Evolutionary conservation across 2,797 vertebrate species (phyloP), one percentile per base, ranked within the genome.

Genomic region (Erethizon dorsatum): DNA sequence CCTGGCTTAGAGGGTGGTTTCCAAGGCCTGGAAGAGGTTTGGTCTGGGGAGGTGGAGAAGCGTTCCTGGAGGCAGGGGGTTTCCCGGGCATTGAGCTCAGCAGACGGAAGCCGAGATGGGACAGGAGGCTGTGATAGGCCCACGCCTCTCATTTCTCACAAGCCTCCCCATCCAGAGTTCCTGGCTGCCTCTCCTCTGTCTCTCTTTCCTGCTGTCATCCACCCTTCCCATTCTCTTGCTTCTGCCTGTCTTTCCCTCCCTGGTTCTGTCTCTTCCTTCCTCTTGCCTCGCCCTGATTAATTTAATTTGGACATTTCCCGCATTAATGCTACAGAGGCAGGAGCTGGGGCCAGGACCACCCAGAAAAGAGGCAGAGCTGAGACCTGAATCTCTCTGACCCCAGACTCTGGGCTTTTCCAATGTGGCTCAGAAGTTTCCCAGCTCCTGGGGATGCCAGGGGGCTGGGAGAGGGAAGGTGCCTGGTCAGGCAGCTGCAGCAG

Each of bases 71-170:
- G 71, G 14, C 41, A 12, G 78, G 65, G 33, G 41, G 37, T 52
- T 31, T 93, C 79, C 88, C 17, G 41, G 59, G 37, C 2, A 0
- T 0, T 8, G 63, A 91, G 33, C 37, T 77, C 57, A 52, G 75
- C 52, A 26, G 69, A 31, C 14, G 45, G 59, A 31, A 37, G 52
- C 63, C 63, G 65, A 75, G 18, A 61, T 8, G 45, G 47, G n/a
- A 18, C 1, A 0, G n/a, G 28, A 0, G 0, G 17, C 9, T 4
- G 61, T 33, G 33, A 14, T 26, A 65, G 45, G 24, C 2, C 73
- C 73, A 50, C 6, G 26, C 73, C 45, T 50, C 45, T 77, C 45
- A 6, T 14, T 75, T 47, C 73, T 47, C 45, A 28, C 73, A 28
- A 28, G 45, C 73, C 45, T 77, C 73, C 37, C 9, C 45, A 2